Evolutionary conservation across 2,113 vertebrate genomes (phyloP).

Genomic region (Nannobrachium achirus): DNA sequence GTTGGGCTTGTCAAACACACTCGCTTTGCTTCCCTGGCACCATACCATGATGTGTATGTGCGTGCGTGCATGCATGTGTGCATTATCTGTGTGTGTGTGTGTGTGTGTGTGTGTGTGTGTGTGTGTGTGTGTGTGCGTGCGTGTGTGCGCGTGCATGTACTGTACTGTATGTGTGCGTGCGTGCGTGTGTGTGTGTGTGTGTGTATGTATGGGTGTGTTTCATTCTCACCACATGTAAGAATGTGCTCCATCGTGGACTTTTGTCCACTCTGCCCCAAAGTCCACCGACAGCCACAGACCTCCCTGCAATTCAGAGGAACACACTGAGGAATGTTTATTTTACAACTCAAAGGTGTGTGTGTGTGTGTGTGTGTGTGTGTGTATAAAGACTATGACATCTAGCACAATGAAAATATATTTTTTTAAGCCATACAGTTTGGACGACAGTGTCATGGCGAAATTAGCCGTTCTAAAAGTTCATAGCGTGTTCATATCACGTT

Average conservation of each 20-base stretch:
- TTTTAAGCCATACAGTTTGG: too few species aligned
- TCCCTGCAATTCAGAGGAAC: constrained; percentile 63
- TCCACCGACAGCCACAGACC: constrained; percentile 80
- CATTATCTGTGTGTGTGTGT: too few species aligned
- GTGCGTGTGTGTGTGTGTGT: background rate
- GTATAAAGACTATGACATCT: too few species aligned
- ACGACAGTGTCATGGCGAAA: too few species aligned
- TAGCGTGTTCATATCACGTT: too few species aligned
- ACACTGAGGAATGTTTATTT: constrained; percentile 55
- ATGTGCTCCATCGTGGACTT: constrained; percentile 79
- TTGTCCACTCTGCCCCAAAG: constrained; percentile 79
- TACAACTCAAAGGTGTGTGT: constrained; percentile 44
- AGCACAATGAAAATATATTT: too few species aligned
- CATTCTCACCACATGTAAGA: constrained; percentile 80
- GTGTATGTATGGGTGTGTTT: constrained; percentile 21
- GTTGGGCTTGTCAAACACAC: too few species aligned
- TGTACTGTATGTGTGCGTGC: constrained; percentile 15
- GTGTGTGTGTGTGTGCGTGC: constrained; percentile 2
- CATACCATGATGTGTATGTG: too few species aligned
- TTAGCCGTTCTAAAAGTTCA: too few species aligned
- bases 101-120: background rate
- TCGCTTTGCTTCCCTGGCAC: too few species aligned
- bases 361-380: background rate
- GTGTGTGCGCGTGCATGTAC: background rate
- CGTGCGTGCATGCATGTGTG: too few species aligned